Evolutionary conservation across 1,140 invertebrate species (phyloP).

Genomic region (Patella vulgata): DNA sequence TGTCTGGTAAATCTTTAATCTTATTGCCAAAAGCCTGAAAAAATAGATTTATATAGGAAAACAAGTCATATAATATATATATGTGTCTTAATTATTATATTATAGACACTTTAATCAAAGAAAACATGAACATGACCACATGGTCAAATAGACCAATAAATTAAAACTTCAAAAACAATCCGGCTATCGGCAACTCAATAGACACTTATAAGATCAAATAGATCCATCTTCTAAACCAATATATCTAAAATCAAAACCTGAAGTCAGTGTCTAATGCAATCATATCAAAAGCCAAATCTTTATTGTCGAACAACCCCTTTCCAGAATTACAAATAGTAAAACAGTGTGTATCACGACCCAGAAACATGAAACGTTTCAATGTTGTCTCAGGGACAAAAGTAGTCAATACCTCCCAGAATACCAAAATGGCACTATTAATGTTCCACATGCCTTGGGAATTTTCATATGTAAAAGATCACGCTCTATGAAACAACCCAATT

Average conservation of each 20-base stretch:
- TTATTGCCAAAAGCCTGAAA: too few species aligned
- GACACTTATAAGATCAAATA: too few species aligned
- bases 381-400: neutral
- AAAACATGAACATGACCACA: too few species aligned
- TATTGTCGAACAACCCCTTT: slow-evolving; percentile 7
- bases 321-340: slow-evolving; percentile 7
- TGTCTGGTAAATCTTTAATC: too few species aligned
- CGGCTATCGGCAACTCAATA: too few species aligned
- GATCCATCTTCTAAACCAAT: too few species aligned
- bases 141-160: too few species aligned
- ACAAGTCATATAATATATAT: too few species aligned
- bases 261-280: slow-evolving; percentile 17
- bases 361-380: slow-evolving; percentile 1
- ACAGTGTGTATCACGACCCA: slow-evolving; percentile 7
- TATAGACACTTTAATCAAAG: too few species aligned
- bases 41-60: too few species aligned
- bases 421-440: slow-evolving; percentile 10
- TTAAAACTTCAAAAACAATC: too few species aligned
- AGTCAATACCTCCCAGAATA: slow-evolving; percentile 14
- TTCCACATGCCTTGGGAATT: neutral
- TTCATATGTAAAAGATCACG: slow-evolving; percentile 9
- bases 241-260: neutral
- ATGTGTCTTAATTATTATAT: too few species aligned
- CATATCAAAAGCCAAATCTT: slow-evolving; percentile 12
- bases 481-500: slow-evolving; percentile 7